Base-by-base conservation (phyloP, 2,113 vertebrate species). In the Alces alces region DNA sequence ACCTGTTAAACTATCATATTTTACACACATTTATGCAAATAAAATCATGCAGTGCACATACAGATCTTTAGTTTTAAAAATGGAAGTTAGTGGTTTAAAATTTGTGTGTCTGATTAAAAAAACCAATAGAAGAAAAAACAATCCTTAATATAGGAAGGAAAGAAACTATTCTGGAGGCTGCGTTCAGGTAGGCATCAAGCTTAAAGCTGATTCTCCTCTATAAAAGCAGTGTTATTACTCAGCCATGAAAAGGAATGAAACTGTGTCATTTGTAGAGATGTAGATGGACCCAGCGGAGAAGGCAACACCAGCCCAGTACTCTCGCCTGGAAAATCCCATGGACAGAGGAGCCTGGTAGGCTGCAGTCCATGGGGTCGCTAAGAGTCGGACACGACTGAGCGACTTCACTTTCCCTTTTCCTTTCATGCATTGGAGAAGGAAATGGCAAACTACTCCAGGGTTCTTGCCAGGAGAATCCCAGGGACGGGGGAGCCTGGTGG, bases 11-110 rank as follows among this genome's bases (percentile, higher is more conserved):
- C 16, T 80, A 28, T 52, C 43, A 66, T 86, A 88, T 88, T 64
- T 87, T 36, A 89, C 14, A 90, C 6, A 93, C 3, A 54, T 54
- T 76, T 52, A 60, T 52, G 30, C 3, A 80, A 10, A 84, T 45
- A 84, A 13, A 82, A 15, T 70, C 61, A 61, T 52, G 21, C 1
- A 70, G 76, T 19, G 23, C 12, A 58, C 39, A 61, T 54, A 54
- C 5, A 60, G 7, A 14, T 30, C 47, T 79, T 95, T 54, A 58
- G 78, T n/a, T 73, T 96, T 91, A 64, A 93, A 86, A 85, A 66
- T 66, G 21, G 36, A 96, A 91, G 76, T 30, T 14, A 84, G 25
- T 47, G 54, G 95, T 97, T 98, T 98, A 98, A 13, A 60, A 78
- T 78, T 30, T 45, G 6, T 80, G 5, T 39, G 2, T 61, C 13